Percentiles rank a stretch among this genome's conserved stretches.
Evolutionary conservation across 2,113 vertebrate genomes (phyloP).

Genomic region (Oxyura jamaicensis): DNA sequence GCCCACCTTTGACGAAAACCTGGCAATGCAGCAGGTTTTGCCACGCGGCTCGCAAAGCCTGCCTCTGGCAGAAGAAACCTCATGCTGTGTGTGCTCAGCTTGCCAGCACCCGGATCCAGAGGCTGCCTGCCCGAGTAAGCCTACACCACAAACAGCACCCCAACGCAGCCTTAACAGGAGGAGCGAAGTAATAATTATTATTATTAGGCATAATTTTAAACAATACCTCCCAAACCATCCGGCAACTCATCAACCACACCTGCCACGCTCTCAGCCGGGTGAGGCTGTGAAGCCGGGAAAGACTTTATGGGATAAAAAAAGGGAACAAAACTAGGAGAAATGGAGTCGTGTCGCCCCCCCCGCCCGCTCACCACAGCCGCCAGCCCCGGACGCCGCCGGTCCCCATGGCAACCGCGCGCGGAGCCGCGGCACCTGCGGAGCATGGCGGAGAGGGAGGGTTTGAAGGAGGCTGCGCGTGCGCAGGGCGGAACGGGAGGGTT

Average conservation of each 20-base stretch:
- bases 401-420: too few relatives aligned
- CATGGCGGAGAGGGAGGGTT: too few relatives aligned
- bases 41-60: neutral
- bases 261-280: neutral
- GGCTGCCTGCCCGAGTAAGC: neutral
- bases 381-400: too few relatives aligned
- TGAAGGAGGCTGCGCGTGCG: too few relatives aligned
- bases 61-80: too few relatives aligned
- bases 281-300: neutral
- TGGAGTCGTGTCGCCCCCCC: too few relatives aligned
- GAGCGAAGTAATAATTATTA: neutral
- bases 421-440: too few relatives aligned
- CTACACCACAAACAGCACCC: neutral
- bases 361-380: too few relatives aligned
- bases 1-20: neutral
- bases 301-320: too few relatives aligned
- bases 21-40: neutral
- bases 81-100: neutral
- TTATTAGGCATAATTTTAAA: neutral
- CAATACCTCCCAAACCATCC: neutral
- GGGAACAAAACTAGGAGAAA: neutral
- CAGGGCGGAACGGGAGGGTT: too few relatives aligned
- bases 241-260: neutral
- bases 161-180: neutral
- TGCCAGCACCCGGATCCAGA: fast-evolving